These are phyloP conservation scores for Aldabrachelys gigantea DNA, from an alignment of 2,113 vertebrate genomes.

Conservation along the genomic window DNA sequence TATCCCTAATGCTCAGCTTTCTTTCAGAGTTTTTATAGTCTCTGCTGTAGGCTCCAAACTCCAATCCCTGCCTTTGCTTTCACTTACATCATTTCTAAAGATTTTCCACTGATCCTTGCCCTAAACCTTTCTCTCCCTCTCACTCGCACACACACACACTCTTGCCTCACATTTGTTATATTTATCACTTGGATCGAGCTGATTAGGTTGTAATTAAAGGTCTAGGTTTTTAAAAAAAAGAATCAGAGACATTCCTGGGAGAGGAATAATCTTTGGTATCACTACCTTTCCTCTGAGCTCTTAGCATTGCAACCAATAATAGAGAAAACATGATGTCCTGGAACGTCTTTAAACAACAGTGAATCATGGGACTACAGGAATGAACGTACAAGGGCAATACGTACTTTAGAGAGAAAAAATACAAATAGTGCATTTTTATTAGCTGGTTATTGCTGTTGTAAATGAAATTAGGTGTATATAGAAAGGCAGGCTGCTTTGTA, in stretches of 20 bases:
- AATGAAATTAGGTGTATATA: not conserved
- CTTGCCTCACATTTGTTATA: constrained; percentile 32
- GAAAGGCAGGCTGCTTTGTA: constrained; percentile 22
- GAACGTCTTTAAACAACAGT: not conserved
- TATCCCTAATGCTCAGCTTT: constrained; percentile 51
- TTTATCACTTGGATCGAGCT: constrained; percentile 60
- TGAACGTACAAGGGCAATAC: not conserved
- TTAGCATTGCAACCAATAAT: constrained; percentile 28
- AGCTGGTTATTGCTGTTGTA: not conserved
- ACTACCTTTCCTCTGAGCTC: constrained; percentile 37
- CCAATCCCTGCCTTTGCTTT: constrained; percentile 80
- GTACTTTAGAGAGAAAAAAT: not conserved
- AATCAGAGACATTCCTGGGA: constrained; percentile 7
- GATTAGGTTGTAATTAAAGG: constrained; percentile 51
- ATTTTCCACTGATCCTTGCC: constrained; percentile 84
- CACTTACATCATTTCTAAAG: constrained; percentile 87
- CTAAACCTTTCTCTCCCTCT: constrained; percentile 69
- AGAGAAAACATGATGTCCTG: not conserved
- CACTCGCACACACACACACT: constrained; percentile 19
- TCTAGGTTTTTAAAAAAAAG: constrained; percentile 32
- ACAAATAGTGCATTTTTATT: not conserved
- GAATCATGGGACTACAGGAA: constrained; percentile 12
- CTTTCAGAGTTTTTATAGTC: constrained; percentile 71
- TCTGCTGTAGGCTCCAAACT: constrained; percentile 61
- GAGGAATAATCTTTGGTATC: constrained; percentile 19